Evolutionary conservation across 2,113 vertebrate genomes (phyloP), one percentile per base, ranked within the genome.

Genomic region (Ascaphus truei): DNA sequence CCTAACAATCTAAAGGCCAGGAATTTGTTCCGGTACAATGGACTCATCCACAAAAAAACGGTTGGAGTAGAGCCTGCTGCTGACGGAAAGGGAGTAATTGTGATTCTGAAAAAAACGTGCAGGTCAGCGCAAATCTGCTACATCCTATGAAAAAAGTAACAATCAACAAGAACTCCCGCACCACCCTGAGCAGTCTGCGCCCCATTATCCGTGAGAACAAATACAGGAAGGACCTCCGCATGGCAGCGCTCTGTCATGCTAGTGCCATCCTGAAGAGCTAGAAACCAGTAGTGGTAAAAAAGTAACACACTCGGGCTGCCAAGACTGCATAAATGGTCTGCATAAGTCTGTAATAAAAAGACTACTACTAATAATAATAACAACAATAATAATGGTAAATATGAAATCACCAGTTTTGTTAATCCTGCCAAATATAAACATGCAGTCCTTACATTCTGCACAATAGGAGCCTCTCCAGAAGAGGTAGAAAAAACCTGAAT

Each of bases 1-100:
- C 87, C 93, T 60, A 95, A 96, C 81, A 96, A 96, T 67, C 81
- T 95, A 71, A 96, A 96, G 83, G 77, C 92, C 66, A 90, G 82
- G 73, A 96, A 96, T 81, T 91, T 94, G 0, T 96, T 94, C 80
- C 93, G 94, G 76, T 96, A 93, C 84, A 96, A 96, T 9, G 93
- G 94, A 2, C 85, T 96, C 61, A 91, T 96, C 66, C 94, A 95
- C 83, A 91, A 85, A 73, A 96, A 95, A 86, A 95, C 93, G 0
- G 90, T 96, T 1, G 94, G 95, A 29, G 88, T 95, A 62, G 90
- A 96, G 82, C 92, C 93, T 3, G 93, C 92, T 0, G 90, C 93
- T 6, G 93, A 95, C 33, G 92, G 92, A 77, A 96, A 96, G 55
- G 94, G 94, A 1, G 73, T 96, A 0, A 91, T 95, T 1, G 86